Evolutionary conservation across 1,140 invertebrate species (phyloP).

Genomic region (Hyphantria cunea): DNA sequence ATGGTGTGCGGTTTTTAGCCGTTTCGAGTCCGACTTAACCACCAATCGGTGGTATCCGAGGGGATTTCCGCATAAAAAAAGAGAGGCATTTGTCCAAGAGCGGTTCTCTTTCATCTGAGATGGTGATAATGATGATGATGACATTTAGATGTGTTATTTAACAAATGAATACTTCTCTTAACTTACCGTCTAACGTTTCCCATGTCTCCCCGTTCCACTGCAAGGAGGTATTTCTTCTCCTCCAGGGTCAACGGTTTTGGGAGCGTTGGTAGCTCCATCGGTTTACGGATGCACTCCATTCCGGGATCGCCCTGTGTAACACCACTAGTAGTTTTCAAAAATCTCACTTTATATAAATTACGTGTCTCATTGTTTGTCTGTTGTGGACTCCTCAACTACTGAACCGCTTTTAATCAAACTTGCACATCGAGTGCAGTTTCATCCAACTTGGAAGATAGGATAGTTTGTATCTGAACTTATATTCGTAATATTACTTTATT

Average conservation of each 20-base stretch:
- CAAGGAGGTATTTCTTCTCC: slow-evolving; percentile 92
- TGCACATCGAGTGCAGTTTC: too few relatives aligned
- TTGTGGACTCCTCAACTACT: not conserved
- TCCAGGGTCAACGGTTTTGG: slow-evolving; percentile 88
- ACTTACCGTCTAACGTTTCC: slow-evolving; percentile 87
- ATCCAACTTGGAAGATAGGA: too few relatives aligned
- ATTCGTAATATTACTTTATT: not conserved
- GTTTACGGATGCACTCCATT: slow-evolving; percentile 41
- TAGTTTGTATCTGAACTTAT: not conserved
- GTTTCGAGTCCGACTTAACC: too few relatives aligned
- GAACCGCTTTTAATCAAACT: not conserved
- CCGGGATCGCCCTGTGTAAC: slow-evolving; percentile 51
- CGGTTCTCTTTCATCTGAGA: too few relatives aligned
- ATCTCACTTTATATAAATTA: not conserved
- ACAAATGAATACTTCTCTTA: too few relatives aligned
- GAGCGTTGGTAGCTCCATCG: slow-evolving; percentile 82
- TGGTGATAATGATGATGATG: too few relatives aligned
- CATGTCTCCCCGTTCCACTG: slow-evolving; percentile 92
- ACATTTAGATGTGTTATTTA: too few relatives aligned
- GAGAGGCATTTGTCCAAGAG: too few relatives aligned
- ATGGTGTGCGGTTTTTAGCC: too few relatives aligned
- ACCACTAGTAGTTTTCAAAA: not conserved
- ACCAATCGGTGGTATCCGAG: too few relatives aligned
- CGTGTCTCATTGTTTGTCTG: not conserved
- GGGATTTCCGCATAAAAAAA: too few relatives aligned